phyloP scores from a whole-genome alignment of 92 coral and sea anemone species.

The Parazoanthus swiftii region DNA sequence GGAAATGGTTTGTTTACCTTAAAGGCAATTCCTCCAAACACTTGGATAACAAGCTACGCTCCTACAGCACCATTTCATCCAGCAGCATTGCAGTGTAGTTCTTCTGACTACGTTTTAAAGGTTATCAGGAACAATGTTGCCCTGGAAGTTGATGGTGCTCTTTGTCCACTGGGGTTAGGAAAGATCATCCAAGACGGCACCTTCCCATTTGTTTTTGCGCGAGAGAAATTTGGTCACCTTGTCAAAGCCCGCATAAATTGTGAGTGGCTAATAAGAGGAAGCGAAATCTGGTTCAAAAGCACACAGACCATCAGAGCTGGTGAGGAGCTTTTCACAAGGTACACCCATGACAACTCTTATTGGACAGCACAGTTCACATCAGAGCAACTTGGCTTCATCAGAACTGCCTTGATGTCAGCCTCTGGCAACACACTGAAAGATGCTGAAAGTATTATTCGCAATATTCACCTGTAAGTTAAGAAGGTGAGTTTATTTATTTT shows the following conservation, averaged over 20 bases:
- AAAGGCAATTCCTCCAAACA: not conserved
- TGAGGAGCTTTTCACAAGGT: slow-evolving; percentile 42
- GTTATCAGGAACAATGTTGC: slow-evolving; percentile 9
- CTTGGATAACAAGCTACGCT: slow-evolving; percentile 5
- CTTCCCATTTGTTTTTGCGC: slow-evolving; percentile 30
- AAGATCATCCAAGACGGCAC: slow-evolving; percentile 44
- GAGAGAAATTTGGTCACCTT: not conserved
- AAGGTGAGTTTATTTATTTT: slow-evolving; percentile 5
- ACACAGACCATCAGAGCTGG: slow-evolving; percentile 37
- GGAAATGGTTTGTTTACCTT: not conserved
- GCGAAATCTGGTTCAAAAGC: slow-evolving; percentile 50
- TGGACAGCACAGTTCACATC: slow-evolving; percentile 42
- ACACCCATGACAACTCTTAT: slow-evolving; percentile 46
- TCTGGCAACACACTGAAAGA: slow-evolving; percentile 26
- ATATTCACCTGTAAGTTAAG: not conserved
- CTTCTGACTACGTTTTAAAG: slow-evolving; percentile 40
- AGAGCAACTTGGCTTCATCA: slow-evolving; percentile 23
- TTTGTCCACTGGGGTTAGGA: slow-evolving; percentile 46
- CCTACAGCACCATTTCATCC: not conserved
- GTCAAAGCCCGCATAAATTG: not conserved
- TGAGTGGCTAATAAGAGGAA: slow-evolving; percentile 5
- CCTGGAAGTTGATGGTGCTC: slow-evolving; percentile 29
- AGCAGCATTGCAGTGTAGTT: not conserved
- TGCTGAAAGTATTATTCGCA: slow-evolving; percentile 35
- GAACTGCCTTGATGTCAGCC: slow-evolving; percentile 37